These are phyloP conservation scores for Tryphoninae sp. DNA, from an alignment of 2,888 invertebrate genomes.

Conservation along the genomic window DNA sequence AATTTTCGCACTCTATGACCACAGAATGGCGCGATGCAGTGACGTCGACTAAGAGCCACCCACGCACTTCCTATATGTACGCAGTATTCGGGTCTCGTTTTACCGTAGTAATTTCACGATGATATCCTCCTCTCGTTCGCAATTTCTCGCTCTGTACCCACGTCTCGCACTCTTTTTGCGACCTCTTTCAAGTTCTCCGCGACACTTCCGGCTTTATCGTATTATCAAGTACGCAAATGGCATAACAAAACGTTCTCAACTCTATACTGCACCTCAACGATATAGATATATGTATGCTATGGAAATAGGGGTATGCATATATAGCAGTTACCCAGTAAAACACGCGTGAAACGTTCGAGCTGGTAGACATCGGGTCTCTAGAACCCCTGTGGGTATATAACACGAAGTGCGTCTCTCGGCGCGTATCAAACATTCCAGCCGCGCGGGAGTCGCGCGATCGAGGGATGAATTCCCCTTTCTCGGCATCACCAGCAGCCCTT, in stretches of 20 bases:
- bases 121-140: conserved; percentile 13
- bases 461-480: conserved; percentile 45
- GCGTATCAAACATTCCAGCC: conserved; percentile 52
- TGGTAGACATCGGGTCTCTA: conserved; percentile 40
- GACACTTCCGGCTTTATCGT: conserved; percentile 52
- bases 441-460: conserved; percentile 19
- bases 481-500: conserved; percentile 2
- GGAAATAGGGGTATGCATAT: neutral
- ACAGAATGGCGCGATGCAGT: neutral
- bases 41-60: conserved; percentile 4
- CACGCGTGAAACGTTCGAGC: conserved; percentile 38
- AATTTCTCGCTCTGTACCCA: neutral
- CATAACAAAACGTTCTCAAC: conserved; percentile 29
- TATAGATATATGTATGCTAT: neutral
- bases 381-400: conserved; percentile 9
- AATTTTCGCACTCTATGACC: conserved; percentile 36
- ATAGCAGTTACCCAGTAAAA: conserved; percentile 1
- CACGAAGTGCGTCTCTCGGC: conserved; percentile 26
- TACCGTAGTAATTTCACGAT: conserved; percentile 22
- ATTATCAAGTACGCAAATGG: conserved; percentile 31
- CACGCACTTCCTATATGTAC: neutral
- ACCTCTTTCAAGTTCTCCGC: neutral
- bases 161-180: conserved; percentile 4
- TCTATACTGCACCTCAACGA: neutral
- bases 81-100: conserved; percentile 3